A percentile compares a stretch with the other conserved stretches of the same genome.
These are phyloP conservation scores for Fragum whitleyi DNA, from an alignment of 2,888 invertebrate genomes.

Conservation along the genomic window DNA sequence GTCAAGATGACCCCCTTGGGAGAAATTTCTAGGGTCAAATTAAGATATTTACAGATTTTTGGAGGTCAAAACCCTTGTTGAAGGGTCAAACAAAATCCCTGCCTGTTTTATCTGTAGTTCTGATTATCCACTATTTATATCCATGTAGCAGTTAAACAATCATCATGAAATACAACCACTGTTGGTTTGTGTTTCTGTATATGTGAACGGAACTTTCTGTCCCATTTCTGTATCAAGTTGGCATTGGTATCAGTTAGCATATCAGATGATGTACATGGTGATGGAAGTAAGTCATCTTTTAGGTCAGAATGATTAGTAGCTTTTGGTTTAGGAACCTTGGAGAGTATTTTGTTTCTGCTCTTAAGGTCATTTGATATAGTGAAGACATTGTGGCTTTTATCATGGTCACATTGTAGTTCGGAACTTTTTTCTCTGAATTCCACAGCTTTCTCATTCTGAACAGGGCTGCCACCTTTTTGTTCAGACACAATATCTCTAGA, in stretches of 20 bases:
- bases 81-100: no score
- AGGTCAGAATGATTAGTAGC: background rate
- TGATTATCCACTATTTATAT: background rate
- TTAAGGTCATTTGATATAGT: background rate
- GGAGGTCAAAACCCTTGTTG: no score
- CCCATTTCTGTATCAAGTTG: background rate
- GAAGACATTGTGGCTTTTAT: background rate
- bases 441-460: no score
- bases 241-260: background rate
- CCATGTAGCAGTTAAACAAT: slow-evolving; percentile 15
- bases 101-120: no score
- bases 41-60: no score
- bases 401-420: no score
- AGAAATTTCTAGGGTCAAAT: no score
- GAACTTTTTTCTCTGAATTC: no score
- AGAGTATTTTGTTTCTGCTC: background rate
- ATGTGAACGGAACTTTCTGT: background rate
- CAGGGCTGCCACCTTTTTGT: background rate
- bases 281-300: background rate
- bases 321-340: background rate
- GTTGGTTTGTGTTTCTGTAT: background rate
- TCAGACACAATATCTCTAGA: no score
- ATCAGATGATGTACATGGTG: background rate
- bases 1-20: no score
- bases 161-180: slow-evolving; percentile 5